Conservation (phyloP, 2,888 invertebrate species). For the Disparrhopalites patrizii region DNA sequence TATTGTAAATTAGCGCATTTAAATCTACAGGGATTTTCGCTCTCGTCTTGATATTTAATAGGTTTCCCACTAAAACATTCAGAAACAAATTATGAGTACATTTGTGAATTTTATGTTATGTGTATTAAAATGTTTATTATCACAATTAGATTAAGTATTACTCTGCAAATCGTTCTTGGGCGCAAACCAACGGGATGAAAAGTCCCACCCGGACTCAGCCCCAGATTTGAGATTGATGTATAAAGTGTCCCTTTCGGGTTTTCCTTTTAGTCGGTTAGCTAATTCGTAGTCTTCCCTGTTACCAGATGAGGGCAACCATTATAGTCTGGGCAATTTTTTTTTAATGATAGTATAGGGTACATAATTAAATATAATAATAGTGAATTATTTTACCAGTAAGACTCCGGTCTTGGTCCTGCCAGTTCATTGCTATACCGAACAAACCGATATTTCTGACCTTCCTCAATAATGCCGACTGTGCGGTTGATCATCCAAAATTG, state of each 20-base stretch:
- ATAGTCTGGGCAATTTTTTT: not conserved
- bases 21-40: slow-evolving; percentile 77
- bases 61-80: slow-evolving; percentile 26
- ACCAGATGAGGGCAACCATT: not conserved
- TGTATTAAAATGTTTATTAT: too few relatives aligned
- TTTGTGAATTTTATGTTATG: too few relatives aligned
- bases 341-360: not conserved
- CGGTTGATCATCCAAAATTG: slow-evolving; percentile 70
- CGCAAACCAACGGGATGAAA: slow-evolving; percentile 87
- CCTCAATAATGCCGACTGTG: slow-evolving; percentile 48
- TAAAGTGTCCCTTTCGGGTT: slow-evolving; percentile 57
- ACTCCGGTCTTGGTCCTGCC: slow-evolving; percentile 82
- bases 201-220: slow-evolving; percentile 96
- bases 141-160: too few relatives aligned
- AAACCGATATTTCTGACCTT: slow-evolving; percentile 60
- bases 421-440: slow-evolving; percentile 70
- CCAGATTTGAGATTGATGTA: slow-evolving; percentile 83
- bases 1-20: slow-evolving; percentile 66
- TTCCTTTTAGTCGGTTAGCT: slow-evolving; percentile 50
- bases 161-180: too few relatives aligned
- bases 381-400: slow-evolving; percentile 60
- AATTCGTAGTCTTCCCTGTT: slow-evolving; percentile 51
- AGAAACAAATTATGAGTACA: too few relatives aligned
- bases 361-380: not conserved
- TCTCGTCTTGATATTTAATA: slow-evolving; percentile 63